Evolutionary conservation across 2,113 vertebrate genomes (phyloP).

Genomic region (Microtus ochrogaster): DNA sequence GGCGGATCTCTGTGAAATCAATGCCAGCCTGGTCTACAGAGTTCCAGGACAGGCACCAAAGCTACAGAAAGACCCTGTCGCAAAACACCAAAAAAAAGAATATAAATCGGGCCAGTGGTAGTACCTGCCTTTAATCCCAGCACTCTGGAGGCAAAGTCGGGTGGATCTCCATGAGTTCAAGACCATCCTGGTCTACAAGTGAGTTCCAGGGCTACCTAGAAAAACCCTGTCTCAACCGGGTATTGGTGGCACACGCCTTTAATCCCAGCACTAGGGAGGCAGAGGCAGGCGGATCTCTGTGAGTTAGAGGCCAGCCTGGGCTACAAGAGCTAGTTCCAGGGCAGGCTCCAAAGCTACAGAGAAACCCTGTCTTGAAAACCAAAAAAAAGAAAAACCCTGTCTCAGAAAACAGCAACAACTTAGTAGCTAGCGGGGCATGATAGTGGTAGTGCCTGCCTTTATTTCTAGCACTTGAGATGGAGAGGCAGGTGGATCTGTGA

Average conservation of each 20-base stretch:
- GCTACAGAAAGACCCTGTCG: not conserved
- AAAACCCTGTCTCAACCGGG: not conserved
- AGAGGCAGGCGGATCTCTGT: not conserved
- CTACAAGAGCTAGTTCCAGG: not conserved
- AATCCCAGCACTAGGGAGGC: not conserved
- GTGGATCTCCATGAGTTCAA: not conserved
- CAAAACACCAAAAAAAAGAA: no score
- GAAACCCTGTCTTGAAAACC: not conserved
- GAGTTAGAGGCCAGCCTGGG: not conserved
- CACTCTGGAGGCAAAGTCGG: not conserved
- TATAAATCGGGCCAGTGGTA: no score
- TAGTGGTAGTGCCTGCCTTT: not conserved
- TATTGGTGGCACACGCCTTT: accelerated
- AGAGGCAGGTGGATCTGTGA: not conserved
- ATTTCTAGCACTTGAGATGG: not conserved
- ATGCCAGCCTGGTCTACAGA: not conserved
- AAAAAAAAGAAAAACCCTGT: not conserved
- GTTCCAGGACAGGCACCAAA: not conserved
- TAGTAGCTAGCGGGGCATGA: not conserved
- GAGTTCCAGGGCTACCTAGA: not conserved
- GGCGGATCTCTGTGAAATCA: not conserved
- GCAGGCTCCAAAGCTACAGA: not conserved
- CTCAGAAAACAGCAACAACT: not conserved
- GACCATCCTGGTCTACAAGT: not conserved
- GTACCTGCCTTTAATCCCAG: not conserved